Evolutionary conservation across 2,888 invertebrate species (phyloP).

Genomic region (Stegana nigrithorax): DNA sequence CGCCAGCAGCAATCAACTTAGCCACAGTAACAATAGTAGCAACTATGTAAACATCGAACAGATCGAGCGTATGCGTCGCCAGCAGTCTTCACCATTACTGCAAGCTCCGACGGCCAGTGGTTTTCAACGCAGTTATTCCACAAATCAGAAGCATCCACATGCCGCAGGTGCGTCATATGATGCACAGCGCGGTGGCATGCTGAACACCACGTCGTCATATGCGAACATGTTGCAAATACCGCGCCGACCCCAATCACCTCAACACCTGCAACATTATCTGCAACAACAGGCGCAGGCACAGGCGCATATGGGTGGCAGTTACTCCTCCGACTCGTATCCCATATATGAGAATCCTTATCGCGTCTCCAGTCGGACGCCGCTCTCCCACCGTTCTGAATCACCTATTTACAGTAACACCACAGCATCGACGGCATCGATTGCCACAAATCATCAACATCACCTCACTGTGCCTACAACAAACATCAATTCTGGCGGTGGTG

Average conservation of each 20-base stretch:
- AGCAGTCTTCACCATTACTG: slow-evolving; percentile 65
- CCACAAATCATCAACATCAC: slow-evolving; percentile 41
- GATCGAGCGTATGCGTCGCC: slow-evolving; percentile 70
- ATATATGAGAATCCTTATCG: slow-evolving; percentile 71
- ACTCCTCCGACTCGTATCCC: slow-evolving; percentile 69
- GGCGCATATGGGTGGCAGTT: slow-evolving; percentile 45
- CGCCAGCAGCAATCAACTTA: slow-evolving; percentile 45
- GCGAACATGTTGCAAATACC: slow-evolving; percentile 56
- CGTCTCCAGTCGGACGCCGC: slow-evolving; percentile 52
- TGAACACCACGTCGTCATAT: slow-evolving; percentile 47
- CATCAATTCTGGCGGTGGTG: slow-evolving; percentile 39
- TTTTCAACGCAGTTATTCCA: slow-evolving; percentile 67
- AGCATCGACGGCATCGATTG: slow-evolving; percentile 49
- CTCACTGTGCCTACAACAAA: slow-evolving; percentile 41
- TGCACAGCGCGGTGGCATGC: slow-evolving; percentile 39
- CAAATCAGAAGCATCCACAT: slow-evolving; percentile 60
- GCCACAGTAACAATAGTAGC: slow-evolving; percentile 45
- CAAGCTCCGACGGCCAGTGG: slow-evolving; percentile 50
- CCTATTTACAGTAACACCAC: slow-evolving; percentile 73
- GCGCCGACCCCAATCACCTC: slow-evolving; percentile 39
- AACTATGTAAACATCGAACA: slow-evolving; percentile 73
- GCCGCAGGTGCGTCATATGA: slow-evolving; percentile 55
- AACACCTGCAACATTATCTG: slow-evolving; percentile 29
- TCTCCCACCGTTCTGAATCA: slow-evolving; percentile 67
- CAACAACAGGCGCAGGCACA: slow-evolving; percentile 42